Evolutionary conservation across 2,888 invertebrate species (phyloP).

Genomic region (Metacarcinus magister): DNA sequence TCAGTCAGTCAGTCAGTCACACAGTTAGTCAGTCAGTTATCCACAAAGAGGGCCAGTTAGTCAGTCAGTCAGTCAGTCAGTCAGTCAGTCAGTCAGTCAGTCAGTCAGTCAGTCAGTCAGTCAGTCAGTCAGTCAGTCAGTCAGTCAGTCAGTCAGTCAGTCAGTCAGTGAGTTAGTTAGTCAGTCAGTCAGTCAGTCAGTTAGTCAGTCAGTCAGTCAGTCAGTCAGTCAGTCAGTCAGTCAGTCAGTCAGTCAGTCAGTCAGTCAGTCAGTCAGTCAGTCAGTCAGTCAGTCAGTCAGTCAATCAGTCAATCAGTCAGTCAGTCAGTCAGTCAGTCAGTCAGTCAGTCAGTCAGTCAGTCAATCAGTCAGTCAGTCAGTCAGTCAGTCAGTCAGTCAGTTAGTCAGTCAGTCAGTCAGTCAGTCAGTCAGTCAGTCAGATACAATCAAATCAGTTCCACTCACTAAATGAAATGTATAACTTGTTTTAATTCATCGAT

Average conservation of each 20-base stretch:
- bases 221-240: neutral
- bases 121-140: neutral
- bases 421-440: neutral
- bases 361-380: neutral
- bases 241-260: neutral
- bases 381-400: slow-evolving; percentile 4
- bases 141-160: neutral
- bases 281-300: neutral
- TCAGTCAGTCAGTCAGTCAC: neutral
- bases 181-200: neutral
- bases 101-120: neutral
- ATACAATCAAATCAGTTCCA: neutral
- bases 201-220: neutral
- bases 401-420: neutral
- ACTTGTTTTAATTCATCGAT: neutral
- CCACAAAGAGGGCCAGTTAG: no score
- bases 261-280: neutral
- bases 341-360: neutral
- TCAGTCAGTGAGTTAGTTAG: no score
- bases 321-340: neutral
- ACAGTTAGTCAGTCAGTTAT: neutral
- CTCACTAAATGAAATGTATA: neutral
- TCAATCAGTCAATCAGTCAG: neutral
- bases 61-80: neutral
- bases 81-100: neutral